Conservation (phyloP, 1,140 invertebrate species). For the Heliconius nattereri region DNA sequence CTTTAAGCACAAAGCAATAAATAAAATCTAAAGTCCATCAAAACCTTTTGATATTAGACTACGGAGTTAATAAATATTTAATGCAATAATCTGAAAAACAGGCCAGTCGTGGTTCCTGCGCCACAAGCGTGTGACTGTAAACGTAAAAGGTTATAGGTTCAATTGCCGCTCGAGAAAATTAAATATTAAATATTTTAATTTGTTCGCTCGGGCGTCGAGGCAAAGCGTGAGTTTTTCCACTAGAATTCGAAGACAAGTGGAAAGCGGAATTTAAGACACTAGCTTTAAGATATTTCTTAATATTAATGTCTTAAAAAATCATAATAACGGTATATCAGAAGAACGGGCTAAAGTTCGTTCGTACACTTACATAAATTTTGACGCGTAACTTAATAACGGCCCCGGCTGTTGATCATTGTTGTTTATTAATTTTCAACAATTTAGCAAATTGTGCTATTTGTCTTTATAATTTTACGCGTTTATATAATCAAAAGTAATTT, state of each 20-base stretch:
- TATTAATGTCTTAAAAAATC: too few species aligned
- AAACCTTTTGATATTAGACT: conserved; percentile 65
- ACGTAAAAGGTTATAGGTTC: too few species aligned
- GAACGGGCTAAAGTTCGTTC: conserved; percentile 46
- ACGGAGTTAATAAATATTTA: conserved; percentile 66
- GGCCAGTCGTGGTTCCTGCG: too few species aligned
- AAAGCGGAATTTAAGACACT: too few species aligned
- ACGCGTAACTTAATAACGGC: conserved; percentile 31
- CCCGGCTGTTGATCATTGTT: conserved; percentile 21
- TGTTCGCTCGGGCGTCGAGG: too few species aligned
- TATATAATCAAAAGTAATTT: neutral
- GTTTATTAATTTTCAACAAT: conserved; percentile 29
- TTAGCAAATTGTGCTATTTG: conserved; percentile 7
- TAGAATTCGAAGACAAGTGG: too few species aligned
- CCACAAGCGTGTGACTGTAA: too few species aligned
- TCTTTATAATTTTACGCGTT: conserved; percentile 12
- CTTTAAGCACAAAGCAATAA: conserved; percentile 14
- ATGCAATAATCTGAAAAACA: conserved; percentile 42
- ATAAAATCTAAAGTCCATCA: conserved; percentile 38
- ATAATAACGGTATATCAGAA: conserved; percentile 46
- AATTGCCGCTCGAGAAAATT: too few species aligned
- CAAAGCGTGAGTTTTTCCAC: too few species aligned
- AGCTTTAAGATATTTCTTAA: too few species aligned
- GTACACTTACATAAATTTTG: conserved; percentile 39
- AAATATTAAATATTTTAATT: too few species aligned